Conservation (phyloP, 2,113 vertebrate genomes). For the Melanocharis versteri region DNA sequence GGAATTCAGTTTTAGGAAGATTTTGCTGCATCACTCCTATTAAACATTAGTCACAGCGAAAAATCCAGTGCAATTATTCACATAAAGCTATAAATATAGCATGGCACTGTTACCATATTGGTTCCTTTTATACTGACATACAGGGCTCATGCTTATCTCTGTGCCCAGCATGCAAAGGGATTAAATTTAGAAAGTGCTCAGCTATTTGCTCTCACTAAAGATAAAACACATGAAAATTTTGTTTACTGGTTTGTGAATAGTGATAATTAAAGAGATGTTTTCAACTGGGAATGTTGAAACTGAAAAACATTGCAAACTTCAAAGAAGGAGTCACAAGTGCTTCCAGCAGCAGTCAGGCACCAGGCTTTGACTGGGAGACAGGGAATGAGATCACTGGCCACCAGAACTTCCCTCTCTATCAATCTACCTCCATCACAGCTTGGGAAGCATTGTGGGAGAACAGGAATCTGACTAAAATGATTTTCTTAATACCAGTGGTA, state of each 20-base stretch:
- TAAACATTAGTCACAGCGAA: neutral
- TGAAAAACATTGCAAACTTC: neutral
- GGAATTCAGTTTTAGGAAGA: neutral
- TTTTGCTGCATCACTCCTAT: neutral
- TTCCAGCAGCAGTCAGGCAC: neutral
- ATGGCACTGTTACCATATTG: neutral
- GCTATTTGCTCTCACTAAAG: neutral
- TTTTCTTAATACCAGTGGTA: neutral
- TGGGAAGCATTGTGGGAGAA: neutral
- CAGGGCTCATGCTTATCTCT: constrained; percentile 9
- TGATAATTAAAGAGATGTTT: neutral
- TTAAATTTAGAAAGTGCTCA: constrained; percentile 12
- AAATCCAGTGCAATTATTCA: neutral
- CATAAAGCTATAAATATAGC: neutral
- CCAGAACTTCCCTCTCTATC: neutral
- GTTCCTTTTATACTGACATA: neutral
- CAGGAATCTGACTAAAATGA: neutral
- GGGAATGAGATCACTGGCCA: neutral
- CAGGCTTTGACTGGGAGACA: neutral
- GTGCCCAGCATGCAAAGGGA: neutral
- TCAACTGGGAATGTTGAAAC: neutral
- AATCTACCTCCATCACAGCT: neutral
- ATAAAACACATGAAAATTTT: constrained; percentile 10
- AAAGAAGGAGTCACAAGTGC: neutral
- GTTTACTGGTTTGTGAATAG: constrained; percentile 8